These are phyloP conservation scores for Poecilia latipinna DNA, from an alignment of 2,113 vertebrate species.

Conservation along the genomic window DNA sequence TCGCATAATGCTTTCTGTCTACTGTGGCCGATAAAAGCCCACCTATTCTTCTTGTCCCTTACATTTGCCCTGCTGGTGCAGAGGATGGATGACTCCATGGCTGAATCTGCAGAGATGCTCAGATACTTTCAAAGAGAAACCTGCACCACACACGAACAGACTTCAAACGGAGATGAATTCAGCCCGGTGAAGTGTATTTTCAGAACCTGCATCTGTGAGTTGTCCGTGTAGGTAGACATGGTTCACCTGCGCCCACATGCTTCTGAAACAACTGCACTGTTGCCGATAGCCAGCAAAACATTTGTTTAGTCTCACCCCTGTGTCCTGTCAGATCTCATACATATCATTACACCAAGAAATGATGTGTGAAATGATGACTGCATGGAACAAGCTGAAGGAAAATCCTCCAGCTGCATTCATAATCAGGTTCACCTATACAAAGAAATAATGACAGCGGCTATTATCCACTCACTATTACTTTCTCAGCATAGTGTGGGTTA, in stretches of 20 bases:
- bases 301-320: constrained; percentile 43
- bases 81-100: constrained; percentile 35
- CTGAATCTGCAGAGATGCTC: constrained; percentile 40
- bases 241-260: constrained; percentile 43
- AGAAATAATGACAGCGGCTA: neutral
- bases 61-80: constrained; percentile 21
- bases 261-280: constrained; percentile 31
- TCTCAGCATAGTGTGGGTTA: neutral
- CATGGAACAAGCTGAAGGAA: constrained; percentile 22
- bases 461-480: neutral
- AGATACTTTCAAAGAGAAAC: constrained; percentile 63
- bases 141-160: constrained; percentile 37
- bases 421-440: neutral
- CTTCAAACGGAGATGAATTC: constrained; percentile 57
- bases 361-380: constrained; percentile 47
- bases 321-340: constrained; percentile 29
- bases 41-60: constrained; percentile 27
- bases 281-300: constrained; percentile 37
- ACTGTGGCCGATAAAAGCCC: constrained; percentile 2
- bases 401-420: constrained; percentile 19
- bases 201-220: constrained; percentile 30
- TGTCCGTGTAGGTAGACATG: constrained; percentile 25
- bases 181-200: constrained; percentile 32
- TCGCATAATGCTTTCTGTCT: neutral
- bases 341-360: constrained; percentile 42